Base-by-base conservation (phyloP, 2,888 invertebrate species). In the Drosophila flavopinicola region DNA sequence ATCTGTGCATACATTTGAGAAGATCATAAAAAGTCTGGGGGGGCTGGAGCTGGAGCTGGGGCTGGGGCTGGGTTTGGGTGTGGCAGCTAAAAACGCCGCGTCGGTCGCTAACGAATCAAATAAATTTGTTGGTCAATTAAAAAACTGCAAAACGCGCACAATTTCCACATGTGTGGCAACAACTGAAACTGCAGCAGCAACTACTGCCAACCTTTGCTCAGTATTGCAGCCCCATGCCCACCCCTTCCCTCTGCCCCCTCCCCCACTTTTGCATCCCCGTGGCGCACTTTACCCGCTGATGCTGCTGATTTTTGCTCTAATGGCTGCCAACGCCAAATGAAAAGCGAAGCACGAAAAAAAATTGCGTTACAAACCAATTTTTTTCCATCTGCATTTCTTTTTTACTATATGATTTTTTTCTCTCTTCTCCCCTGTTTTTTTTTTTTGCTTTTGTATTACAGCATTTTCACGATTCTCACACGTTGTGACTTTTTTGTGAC, bases 101-200 rank as follows among this genome's bases (percentile, higher is more conserved):
- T 72, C 80, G 78, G 86, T 90, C 84, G 78, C 88, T 90, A 90
- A 90, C 90, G 90, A 90, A 90, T 90, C 90, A 90, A 89, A 90
- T 90, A 90, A 90, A 90, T 90, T 90, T 89, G 89, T 90, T 90
- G 90, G 90, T 90, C 90, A 90, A 90, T 90, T 90, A 90, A 90
- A 90, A 90, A 90, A 90, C 89, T 90, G 90, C 90, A 89, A 88
- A 90, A 88, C 86, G 84, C 78, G 84, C 84, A 84, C 75, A 84
- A 82, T 84, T 84, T 86, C 79, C 86, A 84, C 84, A 86, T 84
- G 79, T 86, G 86, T 80, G 82, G 74, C 75, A 75, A 72, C 67
- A 75, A 72, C 75, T 66, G 69, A 56, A 72, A 63, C 73, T 59
- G 54, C 73, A 68, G 47, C 72, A 63, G 30, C 72, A 67, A 49